phyloP scores from a whole-genome alignment of 1,140 invertebrate species.

The Latrodectus geometricus region DNA sequence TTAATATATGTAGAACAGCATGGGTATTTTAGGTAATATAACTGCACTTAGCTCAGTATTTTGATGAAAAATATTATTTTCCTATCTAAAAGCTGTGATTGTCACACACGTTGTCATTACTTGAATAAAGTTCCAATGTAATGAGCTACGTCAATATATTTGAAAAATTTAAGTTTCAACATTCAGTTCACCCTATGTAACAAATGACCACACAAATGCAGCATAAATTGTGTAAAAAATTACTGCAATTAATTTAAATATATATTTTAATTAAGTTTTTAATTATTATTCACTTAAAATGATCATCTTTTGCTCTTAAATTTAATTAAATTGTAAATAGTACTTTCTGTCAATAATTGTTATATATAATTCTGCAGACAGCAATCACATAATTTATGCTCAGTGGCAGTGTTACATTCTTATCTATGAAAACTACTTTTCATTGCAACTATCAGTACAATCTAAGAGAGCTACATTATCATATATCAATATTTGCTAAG shows the following conservation, averaged over 20 bases:
- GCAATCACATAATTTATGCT: conserved; percentile 37
- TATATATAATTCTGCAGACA: neutral
- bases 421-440: conserved; percentile 21
- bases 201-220: conserved; percentile 20
- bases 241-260: neutral
- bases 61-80: conserved; percentile 57
- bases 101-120: conserved; percentile 52
- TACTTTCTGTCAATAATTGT: neutral
- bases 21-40: conserved; percentile 50
- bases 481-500: conserved; percentile 40
- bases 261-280: conserved; percentile 1
- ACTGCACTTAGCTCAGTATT: conserved; percentile 55
- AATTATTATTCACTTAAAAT: neutral
- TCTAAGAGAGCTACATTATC: conserved; percentile 36
- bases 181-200: conserved; percentile 10
- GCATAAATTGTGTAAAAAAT: conserved; percentile 40
- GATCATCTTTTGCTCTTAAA: neutral
- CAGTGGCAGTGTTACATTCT: conserved; percentile 9
- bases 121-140: conserved; percentile 31
- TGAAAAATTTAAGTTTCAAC: conserved; percentile 25
- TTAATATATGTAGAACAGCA: conserved; percentile 24
- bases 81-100: conserved; percentile 58
- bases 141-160: conserved; percentile 34
- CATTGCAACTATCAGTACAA: neutral
- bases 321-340: neutral